phyloP scores from a whole-genome alignment of 2,888 invertebrate genomes.

The Calameuta idolon region DNA sequence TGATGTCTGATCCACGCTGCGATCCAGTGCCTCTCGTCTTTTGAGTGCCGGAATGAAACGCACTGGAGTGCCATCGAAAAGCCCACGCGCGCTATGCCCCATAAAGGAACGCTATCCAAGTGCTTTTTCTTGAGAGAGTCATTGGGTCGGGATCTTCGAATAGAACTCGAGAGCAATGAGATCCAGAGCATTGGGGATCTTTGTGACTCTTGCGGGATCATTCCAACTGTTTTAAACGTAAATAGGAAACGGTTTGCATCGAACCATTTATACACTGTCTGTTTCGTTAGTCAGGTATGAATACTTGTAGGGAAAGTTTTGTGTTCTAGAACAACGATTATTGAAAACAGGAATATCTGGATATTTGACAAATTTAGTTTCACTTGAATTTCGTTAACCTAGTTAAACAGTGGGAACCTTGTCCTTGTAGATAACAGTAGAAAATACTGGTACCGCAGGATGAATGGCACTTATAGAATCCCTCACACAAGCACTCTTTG shows the following conservation, averaged over 20 bases:
- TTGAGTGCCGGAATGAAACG: neutral
- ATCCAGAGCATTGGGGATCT: neutral
- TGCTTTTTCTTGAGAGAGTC: neutral
- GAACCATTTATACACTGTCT: neutral
- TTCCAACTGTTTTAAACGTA: neutral
- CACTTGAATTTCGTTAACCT: neutral
- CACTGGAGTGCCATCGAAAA: neutral
- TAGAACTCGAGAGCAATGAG: neutral
- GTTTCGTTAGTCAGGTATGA: neutral
- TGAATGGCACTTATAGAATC: neutral
- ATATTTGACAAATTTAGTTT: neutral
- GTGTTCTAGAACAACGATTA: neutral
- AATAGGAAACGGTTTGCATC: neutral
- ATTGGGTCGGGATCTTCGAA: neutral
- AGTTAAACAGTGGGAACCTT: neutral
- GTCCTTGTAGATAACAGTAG: neutral
- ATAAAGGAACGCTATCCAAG: neutral
- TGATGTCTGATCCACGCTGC: neutral
- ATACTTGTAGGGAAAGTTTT: neutral
- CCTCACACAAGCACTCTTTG: neutral
- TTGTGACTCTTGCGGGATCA: neutral
- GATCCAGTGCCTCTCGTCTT: neutral
- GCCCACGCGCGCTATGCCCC: neutral
- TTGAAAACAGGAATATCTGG: neutral
- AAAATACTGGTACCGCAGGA: neutral